A percentile compares a stretch with the other conserved stretches of the same genome.
Conservation (phyloP, 2,797 vertebrate species). For the Anguilla marmorata region DNA sequence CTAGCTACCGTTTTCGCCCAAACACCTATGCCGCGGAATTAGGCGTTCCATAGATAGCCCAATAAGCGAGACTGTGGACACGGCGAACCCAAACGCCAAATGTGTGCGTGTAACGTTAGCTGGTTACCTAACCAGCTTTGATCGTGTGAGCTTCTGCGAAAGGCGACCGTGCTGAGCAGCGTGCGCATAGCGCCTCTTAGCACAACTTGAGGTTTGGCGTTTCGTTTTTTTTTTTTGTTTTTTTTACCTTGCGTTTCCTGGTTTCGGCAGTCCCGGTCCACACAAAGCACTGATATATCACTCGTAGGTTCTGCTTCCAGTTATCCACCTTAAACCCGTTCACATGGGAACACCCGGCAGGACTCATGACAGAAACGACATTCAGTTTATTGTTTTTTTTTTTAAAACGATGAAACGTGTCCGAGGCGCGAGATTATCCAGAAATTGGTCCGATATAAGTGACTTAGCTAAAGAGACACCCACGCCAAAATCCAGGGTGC, state of each 20-base stretch:
- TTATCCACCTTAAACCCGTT: slow-evolving; percentile 98
- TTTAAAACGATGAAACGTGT: slow-evolving; percentile 51
- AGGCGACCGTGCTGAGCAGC: slow-evolving; percentile 50
- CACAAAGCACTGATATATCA: slow-evolving; percentile 98
- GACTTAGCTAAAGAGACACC: slow-evolving; percentile 64
- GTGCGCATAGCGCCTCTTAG: slow-evolving; percentile 39
- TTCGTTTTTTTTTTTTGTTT: slow-evolving; percentile 27
- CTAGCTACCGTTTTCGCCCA: not conserved
- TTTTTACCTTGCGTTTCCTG: slow-evolving; percentile 90
- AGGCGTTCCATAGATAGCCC: not conserved
- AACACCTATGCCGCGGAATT: not conserved
- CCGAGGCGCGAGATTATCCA: slow-evolving; percentile 51
- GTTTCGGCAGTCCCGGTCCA: slow-evolving; percentile 94
- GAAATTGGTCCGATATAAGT: slow-evolving; percentile 57
- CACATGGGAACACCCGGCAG: slow-evolving; percentile 96
- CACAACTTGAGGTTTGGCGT: slow-evolving; percentile 50
- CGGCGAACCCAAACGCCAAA: not conserved
- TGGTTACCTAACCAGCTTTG: slow-evolving; percentile 1
- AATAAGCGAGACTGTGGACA: slow-evolving; percentile 1
- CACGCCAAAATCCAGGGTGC: slow-evolving; percentile 68
- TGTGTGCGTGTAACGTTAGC: not conserved
- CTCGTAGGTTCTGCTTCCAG: slow-evolving; percentile 96
- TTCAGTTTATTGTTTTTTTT: slow-evolving; percentile 64
- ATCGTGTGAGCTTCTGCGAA: slow-evolving; percentile 45
- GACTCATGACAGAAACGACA: slow-evolving; percentile 88